Evolutionary conservation across 2,888 invertebrate genomes (phyloP), one percentile per base, ranked within the genome.

Genomic region (Thelaira solivaga): DNA sequence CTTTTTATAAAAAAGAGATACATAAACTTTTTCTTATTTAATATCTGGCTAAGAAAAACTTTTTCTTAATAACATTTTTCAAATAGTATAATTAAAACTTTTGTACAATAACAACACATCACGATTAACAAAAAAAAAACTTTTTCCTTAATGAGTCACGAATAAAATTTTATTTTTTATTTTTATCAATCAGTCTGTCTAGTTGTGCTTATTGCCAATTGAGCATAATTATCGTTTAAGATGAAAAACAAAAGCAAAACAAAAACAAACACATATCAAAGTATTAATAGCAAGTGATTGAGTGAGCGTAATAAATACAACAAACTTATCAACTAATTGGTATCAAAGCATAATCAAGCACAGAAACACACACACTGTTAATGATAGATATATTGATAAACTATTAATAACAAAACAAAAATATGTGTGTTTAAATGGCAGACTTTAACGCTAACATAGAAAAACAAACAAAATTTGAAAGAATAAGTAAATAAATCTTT

Each of bases 221-320:
- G 26, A 47, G 34, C 18, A 39, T 51, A 65, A 75, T 62, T 59
- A 51, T 47, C n/a, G n/a, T n/a, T n/a, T n/a, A n/a, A n/a, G n/a
- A n/a, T n/a, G n/a, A n/a, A n/a, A n/a, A n/a, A n/a, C n/a, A n/a
- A n/a, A n/a, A n/a, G n/a, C n/a, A n/a, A n/a, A n/a, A n/a, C n/a
- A n/a, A n/a, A n/a, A n/a, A n/a, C n/a, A 68, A 64, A 57, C 26
- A 64, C 64, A 62, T 57, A 57, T 49, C 43, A 51, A 69, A 69
- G 29, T 64, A 51, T 36, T 59, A 53, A 69, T 36, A 51, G 64
- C 47, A 22, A 47, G 41, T 47, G 49, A 36, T 4, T n/a, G 43
- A 53, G 43, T 34, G 41, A 55, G 22, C 4, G 22, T 8, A 22
- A 11, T 24, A 13, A 26, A 36, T 31, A 41, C n/a, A 57, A 57